phyloP scores from a whole-genome alignment of 1,140 invertebrate genomes.

The Calephelis nemesis region DNA sequence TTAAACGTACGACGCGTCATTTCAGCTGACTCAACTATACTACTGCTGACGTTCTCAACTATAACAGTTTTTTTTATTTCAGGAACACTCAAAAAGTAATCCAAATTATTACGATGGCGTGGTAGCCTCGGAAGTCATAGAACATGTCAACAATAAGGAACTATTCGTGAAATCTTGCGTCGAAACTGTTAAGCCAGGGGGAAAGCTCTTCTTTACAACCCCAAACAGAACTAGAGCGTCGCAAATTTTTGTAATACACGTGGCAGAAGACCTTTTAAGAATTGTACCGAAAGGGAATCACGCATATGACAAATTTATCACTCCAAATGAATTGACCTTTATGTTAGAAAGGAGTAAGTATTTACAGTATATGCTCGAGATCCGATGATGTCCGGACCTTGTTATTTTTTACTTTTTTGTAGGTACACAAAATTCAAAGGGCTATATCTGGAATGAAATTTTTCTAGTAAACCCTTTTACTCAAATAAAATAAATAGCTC shows the following conservation, averaged over 20 bases:
- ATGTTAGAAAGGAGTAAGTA: conserved; percentile 61
- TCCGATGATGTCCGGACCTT: too few species aligned
- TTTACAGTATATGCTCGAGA: too few species aligned
- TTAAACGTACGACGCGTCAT: too few species aligned
- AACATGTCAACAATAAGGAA: conserved; percentile 89
- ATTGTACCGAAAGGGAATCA: conserved; percentile 92
- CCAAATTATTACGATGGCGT: conserved; percentile 88
- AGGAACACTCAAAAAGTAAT: conserved; percentile 80
- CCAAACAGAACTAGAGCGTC: conserved; percentile 90
- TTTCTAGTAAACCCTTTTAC: too few species aligned
- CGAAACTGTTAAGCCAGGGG: conserved; percentile 88
- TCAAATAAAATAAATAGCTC: too few species aligned
- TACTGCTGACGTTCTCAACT: too few species aligned
- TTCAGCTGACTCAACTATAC: too few species aligned
- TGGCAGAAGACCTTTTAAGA: conserved; percentile 88
- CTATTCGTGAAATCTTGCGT: conserved; percentile 88
- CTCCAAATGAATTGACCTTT: conserved; percentile 85
- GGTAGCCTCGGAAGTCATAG: conserved; percentile 93
- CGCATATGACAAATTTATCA: conserved; percentile 93
- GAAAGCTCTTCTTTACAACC: conserved; percentile 95
- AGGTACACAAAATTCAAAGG: too few species aligned
- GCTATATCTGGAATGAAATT: too few species aligned
- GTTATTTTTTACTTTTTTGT: too few species aligned
- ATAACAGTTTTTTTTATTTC: conserved; percentile 24
- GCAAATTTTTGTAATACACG: conserved; percentile 85